Evolutionary conservation across 1,140 invertebrate genomes (phyloP).

Genomic region (Aphelinus certus): DNA sequence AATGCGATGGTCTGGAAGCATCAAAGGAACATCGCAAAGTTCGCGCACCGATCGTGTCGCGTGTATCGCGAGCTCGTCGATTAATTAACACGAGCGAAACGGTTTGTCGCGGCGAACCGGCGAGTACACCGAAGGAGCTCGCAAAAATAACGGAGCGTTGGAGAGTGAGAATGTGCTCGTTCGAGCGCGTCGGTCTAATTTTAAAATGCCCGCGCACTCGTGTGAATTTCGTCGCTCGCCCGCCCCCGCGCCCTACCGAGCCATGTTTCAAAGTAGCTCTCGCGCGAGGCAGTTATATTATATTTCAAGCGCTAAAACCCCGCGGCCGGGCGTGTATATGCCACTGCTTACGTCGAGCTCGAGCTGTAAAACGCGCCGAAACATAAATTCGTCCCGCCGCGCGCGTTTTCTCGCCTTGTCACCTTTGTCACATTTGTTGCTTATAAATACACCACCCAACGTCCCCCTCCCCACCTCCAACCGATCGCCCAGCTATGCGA

Average conservation of each 20-base stretch:
- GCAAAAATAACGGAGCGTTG: background rate
- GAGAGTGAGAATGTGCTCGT: background rate
- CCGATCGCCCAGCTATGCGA: no score
- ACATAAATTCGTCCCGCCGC: constrained; percentile 59
- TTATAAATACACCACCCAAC: constrained; percentile 56
- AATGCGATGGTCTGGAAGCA: no score
- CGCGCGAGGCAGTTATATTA: constrained; percentile 27
- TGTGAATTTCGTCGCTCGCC: constrained; percentile 31
- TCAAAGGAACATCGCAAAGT: no score
- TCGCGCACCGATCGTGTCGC: no score
- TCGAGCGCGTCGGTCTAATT: constrained; percentile 23
- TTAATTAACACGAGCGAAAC: no score
- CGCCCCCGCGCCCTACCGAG: background rate
- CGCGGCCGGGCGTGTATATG: no score
- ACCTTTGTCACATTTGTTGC: constrained; percentile 62
- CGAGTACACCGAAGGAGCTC: no score
- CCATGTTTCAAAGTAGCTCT: constrained; percentile 33
- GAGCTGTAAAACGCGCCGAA: constrained; percentile 42
- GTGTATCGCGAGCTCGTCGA: no score
- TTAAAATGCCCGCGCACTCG: constrained; percentile 32
- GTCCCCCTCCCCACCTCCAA: background rate
- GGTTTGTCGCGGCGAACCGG: no score
- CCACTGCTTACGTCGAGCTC: no score
- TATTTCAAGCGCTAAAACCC: constrained; percentile 26
- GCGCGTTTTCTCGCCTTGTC: constrained; percentile 62